phyloP scores from a whole-genome alignment of 2,797 vertebrate genomes.

The Oreortyx pictus region DNA sequence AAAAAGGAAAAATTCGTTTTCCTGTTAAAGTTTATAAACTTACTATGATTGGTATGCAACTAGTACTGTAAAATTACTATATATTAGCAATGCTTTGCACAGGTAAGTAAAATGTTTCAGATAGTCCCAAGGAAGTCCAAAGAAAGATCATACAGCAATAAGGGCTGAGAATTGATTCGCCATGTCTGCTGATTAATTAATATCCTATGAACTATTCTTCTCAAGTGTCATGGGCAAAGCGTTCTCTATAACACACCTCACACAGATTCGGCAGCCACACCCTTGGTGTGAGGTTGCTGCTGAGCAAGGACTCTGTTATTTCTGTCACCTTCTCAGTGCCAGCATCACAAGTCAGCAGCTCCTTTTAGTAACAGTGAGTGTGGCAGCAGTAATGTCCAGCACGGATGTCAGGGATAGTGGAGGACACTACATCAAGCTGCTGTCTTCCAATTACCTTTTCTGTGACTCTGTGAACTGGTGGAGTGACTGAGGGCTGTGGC shows the following conservation, averaged over 20 bases:
- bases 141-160: background rate
- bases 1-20: background rate
- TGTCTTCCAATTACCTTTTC: background rate
- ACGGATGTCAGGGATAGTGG: background rate
- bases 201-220: background rate
- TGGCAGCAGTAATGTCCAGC: background rate
- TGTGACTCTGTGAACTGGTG: background rate
- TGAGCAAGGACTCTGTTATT: conserved; percentile 23
- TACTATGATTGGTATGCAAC: background rate
- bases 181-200: background rate
- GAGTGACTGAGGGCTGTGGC: background rate
- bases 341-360: background rate
- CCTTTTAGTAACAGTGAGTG: background rate
- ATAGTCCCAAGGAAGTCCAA: background rate
- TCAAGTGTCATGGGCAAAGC: background rate
- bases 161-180: background rate
- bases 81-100: background rate
- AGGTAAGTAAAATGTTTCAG: background rate
- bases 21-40: fast-evolving
- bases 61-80: fast-evolving
- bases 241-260: fast-evolving
- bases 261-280: background rate
- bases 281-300: conserved; percentile 13
- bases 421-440: background rate
- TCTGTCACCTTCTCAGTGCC: background rate